Evolutionary conservation across 92 coral and sea anemone species (phyloP).

Genomic region (Meandrina meandrites): DNA sequence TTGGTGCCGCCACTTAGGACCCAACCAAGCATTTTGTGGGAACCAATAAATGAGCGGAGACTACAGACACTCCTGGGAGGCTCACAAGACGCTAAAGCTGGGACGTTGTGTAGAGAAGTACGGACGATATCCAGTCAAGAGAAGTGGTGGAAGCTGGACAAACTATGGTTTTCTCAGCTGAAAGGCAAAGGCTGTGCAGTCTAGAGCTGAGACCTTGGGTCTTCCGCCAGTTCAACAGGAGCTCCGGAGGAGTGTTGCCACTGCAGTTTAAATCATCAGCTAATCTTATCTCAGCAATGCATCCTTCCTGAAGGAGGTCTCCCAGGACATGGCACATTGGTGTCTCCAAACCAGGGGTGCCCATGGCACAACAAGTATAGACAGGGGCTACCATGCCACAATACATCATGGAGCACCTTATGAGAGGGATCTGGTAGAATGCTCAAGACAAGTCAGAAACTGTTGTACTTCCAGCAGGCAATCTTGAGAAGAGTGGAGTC

Average conservation of each 20-base stretch:
- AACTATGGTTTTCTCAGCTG: conserved; percentile 38
- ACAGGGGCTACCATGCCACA: conserved; percentile 27
- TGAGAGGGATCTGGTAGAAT: conserved; percentile 28
- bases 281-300: conserved; percentile 26
- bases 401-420: conserved; percentile 25
- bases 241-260: conserved; percentile 44
- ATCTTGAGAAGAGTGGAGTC: conserved; percentile 40
- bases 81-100: conserved; percentile 40
- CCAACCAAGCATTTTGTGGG: conserved; percentile 42
- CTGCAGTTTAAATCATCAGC: conserved; percentile 51
- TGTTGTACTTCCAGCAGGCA: too few species aligned
- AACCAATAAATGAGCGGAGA: conserved; percentile 28
- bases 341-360: conserved; percentile 21
- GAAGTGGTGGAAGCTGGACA: conserved; percentile 34
- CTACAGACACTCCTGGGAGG: conserved; percentile 35
- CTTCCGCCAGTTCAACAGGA: conserved; percentile 36
- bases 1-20: conserved; percentile 35
- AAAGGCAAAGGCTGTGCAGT: conserved; percentile 23
- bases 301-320: conserved; percentile 43
- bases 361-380: conserved; percentile 37
- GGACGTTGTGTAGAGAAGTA: conserved; percentile 41
- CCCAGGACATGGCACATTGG: conserved; percentile 23
- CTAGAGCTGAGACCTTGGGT: conserved; percentile 38
- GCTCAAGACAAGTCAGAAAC: conserved; percentile 27
- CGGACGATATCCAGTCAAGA: conserved; percentile 45